Percentiles rank a stretch among this genome's conserved stretches.
phyloP scores from a whole-genome alignment of 1,140 invertebrate genomes.

The Bombus breviceps region DNA sequence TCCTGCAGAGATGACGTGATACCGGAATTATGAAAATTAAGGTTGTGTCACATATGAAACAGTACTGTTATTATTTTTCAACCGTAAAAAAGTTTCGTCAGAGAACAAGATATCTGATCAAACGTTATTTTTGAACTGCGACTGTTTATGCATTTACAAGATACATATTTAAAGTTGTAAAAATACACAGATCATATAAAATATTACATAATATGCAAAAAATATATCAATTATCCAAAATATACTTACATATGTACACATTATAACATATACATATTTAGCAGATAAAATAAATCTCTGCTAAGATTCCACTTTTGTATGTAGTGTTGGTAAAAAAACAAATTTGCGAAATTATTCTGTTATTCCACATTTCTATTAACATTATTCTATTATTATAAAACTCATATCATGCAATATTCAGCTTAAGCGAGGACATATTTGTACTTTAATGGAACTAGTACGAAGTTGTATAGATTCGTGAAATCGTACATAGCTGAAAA shows the following conservation, averaged over 20 bases:
- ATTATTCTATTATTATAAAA: neutral
- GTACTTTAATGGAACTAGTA: neutral
- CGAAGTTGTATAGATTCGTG: neutral
- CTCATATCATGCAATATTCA: neutral
- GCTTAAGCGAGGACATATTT: neutral
- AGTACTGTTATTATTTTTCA: neutral
- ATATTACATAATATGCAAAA: neutral
- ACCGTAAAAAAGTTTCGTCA: neutral
- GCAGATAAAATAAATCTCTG: neutral
- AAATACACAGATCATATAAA: neutral
- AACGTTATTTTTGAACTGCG: too few relatives aligned
- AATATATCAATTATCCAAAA: neutral
- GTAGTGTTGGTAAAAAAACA: neutral
- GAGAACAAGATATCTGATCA: too few relatives aligned
- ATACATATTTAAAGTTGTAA: too few relatives aligned
- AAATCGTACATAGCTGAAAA: neutral
- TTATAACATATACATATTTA: neutral
- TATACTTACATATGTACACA: neutral
- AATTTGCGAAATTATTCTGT: neutral
- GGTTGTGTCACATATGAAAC: too few relatives aligned
- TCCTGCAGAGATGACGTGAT: neutral
- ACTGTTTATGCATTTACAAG: neutral
- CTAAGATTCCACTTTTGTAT: neutral
- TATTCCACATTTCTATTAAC: neutral
- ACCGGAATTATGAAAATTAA: constrained; percentile 8